Conservation (phyloP, 2,888 invertebrate species). For the Hydrotaea diabolus region DNA sequence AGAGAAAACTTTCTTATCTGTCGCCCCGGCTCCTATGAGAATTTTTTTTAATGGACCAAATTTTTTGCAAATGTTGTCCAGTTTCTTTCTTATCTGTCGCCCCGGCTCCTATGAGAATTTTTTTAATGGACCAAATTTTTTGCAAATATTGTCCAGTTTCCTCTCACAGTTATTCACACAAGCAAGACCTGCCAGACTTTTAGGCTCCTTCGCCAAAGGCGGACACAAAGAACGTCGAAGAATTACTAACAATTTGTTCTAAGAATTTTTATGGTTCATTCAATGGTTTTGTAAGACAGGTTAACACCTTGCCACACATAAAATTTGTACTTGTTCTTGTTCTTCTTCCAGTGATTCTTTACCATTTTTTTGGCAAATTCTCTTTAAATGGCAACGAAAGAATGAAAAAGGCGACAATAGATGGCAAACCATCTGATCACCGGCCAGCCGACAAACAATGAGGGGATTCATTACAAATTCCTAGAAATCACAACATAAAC, state of each 20-base stretch:
- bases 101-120: no score
- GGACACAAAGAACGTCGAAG: not conserved
- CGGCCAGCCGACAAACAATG: not conserved
- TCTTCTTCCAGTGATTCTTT: not conserved
- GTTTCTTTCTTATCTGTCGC: no score
- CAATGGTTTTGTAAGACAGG: constrained; percentile 36
- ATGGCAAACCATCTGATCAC: constrained; percentile 35
- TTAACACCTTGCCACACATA: constrained; percentile 58
- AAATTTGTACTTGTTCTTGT: constrained; percentile 26
- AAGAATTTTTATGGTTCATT: constrained; percentile 23
- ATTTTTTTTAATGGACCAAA: no score
- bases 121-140: no score
- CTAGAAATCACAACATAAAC: constrained; percentile 51
- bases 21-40: no score
- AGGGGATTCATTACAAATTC: constrained; percentile 54
- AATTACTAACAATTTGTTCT: constrained; percentile 15
- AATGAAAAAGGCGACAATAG: constrained; percentile 53
- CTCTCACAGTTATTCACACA: not conserved
- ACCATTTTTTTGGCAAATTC: constrained; percentile 54
- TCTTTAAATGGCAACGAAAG: constrained; percentile 52
- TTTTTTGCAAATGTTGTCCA: not conserved
- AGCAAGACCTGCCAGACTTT: not conserved
- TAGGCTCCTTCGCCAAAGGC: not conserved
- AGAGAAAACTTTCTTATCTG: no score
- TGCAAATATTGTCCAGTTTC: not conserved